Evolutionary conservation across 2,113 vertebrate genomes (phyloP).

Genomic region (Sturnira hondurensis): DNA sequence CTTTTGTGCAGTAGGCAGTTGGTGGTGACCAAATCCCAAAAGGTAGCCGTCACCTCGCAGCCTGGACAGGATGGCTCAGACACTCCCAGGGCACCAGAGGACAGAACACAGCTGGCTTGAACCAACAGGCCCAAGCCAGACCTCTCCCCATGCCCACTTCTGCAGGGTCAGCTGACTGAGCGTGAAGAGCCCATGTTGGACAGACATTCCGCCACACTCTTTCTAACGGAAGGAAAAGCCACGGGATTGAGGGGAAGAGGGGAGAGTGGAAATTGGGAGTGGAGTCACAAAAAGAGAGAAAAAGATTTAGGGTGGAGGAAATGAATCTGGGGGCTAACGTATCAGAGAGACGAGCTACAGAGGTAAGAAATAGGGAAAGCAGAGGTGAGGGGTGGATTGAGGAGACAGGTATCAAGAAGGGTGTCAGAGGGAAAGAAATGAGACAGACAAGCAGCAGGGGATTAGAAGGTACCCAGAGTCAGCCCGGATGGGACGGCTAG

Average conservation of each 20-base stretch:
- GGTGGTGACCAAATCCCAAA: background rate
- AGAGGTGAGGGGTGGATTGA: accelerated
- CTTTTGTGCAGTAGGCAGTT: background rate
- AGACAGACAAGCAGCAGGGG: background rate
- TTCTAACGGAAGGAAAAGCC: background rate
- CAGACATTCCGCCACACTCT: background rate
- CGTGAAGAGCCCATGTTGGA: background rate
- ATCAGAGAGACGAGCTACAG: background rate
- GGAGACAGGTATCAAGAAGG: background rate
- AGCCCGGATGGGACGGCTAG: background rate
- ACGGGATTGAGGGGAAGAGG: background rate
- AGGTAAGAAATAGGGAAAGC: background rate
- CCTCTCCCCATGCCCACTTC: background rate
- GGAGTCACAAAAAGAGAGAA: background rate
- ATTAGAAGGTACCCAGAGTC: background rate
- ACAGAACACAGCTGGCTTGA: background rate
- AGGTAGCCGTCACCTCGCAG: background rate
- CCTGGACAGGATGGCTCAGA: background rate
- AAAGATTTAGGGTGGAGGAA: background rate
- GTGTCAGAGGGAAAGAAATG: background rate
- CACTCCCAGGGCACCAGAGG: background rate
- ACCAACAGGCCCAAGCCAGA: background rate
- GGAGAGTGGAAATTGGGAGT: background rate
- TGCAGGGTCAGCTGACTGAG: background rate
- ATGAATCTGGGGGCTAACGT: background rate